A percentile compares a stretch with the other conserved stretches of the same genome.
These are phyloP conservation scores for Anastrepha obliqua DNA, from an alignment of 1,140 invertebrate species.

Conservation along the genomic window DNA sequence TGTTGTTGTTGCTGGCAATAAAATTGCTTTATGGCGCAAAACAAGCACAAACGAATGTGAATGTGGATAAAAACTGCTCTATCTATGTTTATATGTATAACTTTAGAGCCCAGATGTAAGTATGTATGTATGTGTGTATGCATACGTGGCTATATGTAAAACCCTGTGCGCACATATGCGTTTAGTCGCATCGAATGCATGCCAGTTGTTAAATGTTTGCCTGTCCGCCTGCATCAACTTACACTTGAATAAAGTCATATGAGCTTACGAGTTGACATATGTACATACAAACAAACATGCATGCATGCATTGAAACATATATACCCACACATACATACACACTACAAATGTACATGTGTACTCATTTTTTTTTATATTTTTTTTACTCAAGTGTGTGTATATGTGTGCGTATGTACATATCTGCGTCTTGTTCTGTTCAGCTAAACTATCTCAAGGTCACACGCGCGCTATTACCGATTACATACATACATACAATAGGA, in stretches of 20 bases:
- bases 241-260: slow-evolving; percentile 44
- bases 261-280: not conserved
- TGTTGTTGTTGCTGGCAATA: slow-evolving; percentile 22
- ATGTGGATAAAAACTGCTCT: not conserved
- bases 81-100: too few species aligned
- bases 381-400: not conserved
- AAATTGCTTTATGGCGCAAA: slow-evolving; percentile 43
- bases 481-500: not conserved
- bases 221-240: slow-evolving; percentile 21
- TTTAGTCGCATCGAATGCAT: slow-evolving; percentile 12
- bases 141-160: not conserved
- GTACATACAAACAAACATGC: not conserved
- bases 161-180: not conserved
- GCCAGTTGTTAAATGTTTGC: slow-evolving; percentile 15
- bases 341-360: too few species aligned
- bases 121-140: not conserved
- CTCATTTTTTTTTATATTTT: too few species aligned
- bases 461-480: slow-evolving; percentile 50
- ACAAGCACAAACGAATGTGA: not conserved
- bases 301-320: not conserved
- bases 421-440: slow-evolving; percentile 28
- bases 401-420: slow-evolving; percentile 4
- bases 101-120: not conserved
- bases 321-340: too few species aligned
- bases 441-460: slow-evolving; percentile 56